Base-by-base conservation (phyloP, 2,888 invertebrate genomes). In the Ephialtes manifestator region DNA sequence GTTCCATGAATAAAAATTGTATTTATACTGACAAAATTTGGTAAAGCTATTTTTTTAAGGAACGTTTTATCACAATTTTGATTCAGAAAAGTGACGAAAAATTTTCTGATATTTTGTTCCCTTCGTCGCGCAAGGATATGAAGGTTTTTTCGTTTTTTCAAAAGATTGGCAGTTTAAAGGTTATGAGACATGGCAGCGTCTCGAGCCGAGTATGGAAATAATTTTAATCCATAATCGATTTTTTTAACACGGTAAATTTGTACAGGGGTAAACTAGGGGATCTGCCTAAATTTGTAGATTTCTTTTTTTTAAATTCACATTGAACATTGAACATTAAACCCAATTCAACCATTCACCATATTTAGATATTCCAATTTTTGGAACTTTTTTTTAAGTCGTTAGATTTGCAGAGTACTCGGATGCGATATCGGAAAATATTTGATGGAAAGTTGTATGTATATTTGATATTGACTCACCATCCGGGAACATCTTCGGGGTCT, bases 401-500 rank as follows among this genome's bases (percentile, higher is more conserved):
- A 31, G 0, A 48, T 51, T 48, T 5, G 43, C n/a, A 48, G 35
- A 18, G 48, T 70, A 70, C 60, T 77, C 67, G 67, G 67, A 77
- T 72, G 60, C 48, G 55, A 58, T 24, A 20, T 68, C 48, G 46
- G n/a, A n/a, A n/a, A n/a, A 13, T 51, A 11, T 15, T 3, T 51
- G 15, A 13, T n/a, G 5, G 31, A 72, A 70, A 78, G 20, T 10
- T n/a, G 20, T 53, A 58, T 2, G 20, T 43, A 43, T 55, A 46
- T 67, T 28, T 24, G 13, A 35, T 13, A 20, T 46, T 0, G 84
- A 96, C 97, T 97, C 95, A 98, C 98, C 98, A 98, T 96, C 98
- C 98, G 94, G 97, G 97, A 95, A 98, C 98, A 94, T 98, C 98
- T 95, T 98, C 98, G 89, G 98, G 98, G 94, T 98, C 98, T 95